phyloP scores from a whole-genome alignment of 2,888 invertebrate genomes.

The Chorisops tibialis region DNA sequence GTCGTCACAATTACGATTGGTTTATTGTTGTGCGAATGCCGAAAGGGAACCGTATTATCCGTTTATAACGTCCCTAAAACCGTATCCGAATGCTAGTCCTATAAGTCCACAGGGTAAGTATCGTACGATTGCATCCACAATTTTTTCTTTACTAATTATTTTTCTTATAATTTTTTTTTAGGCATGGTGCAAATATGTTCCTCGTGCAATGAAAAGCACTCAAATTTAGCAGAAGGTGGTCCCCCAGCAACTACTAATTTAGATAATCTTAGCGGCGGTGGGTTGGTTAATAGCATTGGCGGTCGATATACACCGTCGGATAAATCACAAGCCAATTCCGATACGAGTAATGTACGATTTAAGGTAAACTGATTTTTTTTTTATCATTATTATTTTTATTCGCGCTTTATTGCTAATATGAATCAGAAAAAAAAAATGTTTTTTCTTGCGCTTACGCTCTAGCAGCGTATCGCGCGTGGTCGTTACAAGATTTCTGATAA shows the following conservation, averaged over 20 bases:
- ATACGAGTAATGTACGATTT: constrained; percentile 50
- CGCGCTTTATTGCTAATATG: too few relatives aligned
- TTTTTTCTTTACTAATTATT: neutral
- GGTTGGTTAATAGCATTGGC: constrained; percentile 35
- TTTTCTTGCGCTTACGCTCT: neutral
- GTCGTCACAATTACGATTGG: constrained; percentile 73
- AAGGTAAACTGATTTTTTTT: constrained; percentile 50
- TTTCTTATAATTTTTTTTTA: constrained; percentile 40
- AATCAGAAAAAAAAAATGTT: neutral
- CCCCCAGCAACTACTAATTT: constrained; percentile 37
- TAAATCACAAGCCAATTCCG: constrained; percentile 49
- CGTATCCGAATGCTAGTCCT: constrained; percentile 81
- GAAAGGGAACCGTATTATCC: constrained; percentile 89
- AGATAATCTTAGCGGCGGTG: constrained; percentile 36
- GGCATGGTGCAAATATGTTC: constrained; percentile 85
- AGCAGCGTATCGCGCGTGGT: neutral
- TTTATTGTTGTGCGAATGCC: constrained; percentile 80
- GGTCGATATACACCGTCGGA: constrained; percentile 50
- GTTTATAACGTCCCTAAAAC: constrained; percentile 75
- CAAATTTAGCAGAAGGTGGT: constrained; percentile 53
- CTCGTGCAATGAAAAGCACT: constrained; percentile 75
- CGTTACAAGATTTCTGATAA: too few relatives aligned
- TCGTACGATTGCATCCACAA: neutral
- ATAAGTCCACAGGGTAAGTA: constrained; percentile 77
- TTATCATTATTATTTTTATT: too few relatives aligned